Base-by-base conservation (phyloP, 1,140 invertebrate species). In the Brachionus rotundiformis region DNA sequence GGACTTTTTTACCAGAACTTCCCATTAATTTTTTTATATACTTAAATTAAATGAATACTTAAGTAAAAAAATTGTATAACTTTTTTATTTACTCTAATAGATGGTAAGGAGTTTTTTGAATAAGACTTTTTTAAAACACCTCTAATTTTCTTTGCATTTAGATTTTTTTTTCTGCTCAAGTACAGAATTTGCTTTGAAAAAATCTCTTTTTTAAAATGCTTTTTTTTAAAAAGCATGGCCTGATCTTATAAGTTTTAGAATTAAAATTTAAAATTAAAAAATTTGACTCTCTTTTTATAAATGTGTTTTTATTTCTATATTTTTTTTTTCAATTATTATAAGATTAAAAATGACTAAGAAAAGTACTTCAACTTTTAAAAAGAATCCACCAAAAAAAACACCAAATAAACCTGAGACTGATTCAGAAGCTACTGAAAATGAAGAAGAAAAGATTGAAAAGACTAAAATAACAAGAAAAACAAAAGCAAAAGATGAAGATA, bases 21-120 rank as follows among this genome's bases (percentile, higher is more conserved):
- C 13, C 4, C 3, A 49, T 49, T 13, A 49, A 6, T 49, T 13
- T 49, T 49, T 49, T 49, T 11, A 49, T 49, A 19, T 49, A 49
- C 47, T 49, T 49, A 4, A 49, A 49, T 6, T n/a, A n/a, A 49
- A 7, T 7, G 13, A 41, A 7, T 4, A 49, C 13, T 61, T 23
- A 61, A 16, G 25, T 23, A 19, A 19, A 25, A 8, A 8, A 23
- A 61, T 61, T 19, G 8, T 61, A 8, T 23, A 61, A 19, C 19
- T 19, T 23, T 8, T 23, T 23, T 10, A 19, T 61, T 23, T 61
- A 61, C 54, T 61, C 25, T 61, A 23, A 25, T 23, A 16, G 54
- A 61, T 61, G 54, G 54, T 61, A 61, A 61, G 8, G 54, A 61
- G 19, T 61, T 61, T 61, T 61, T 61, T 61, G 54, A 61, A 61